Base-by-base conservation (phyloP, 2,888 invertebrate species). In the Tanytarsus gracilentus region DNA sequence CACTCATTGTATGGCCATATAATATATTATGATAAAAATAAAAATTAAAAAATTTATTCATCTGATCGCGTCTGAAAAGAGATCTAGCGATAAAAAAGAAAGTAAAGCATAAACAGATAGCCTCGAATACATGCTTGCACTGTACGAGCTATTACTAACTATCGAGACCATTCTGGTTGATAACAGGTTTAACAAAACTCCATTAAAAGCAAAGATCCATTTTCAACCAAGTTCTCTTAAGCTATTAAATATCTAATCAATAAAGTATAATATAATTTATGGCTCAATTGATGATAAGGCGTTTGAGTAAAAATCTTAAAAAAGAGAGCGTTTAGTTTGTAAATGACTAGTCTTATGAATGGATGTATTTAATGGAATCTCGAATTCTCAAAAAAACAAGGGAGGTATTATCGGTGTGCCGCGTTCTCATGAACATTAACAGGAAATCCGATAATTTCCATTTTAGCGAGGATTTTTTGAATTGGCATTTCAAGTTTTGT, bases 391-490 rank as follows among this genome's bases (percentile, higher is more conserved):
- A n/a, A n/a, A n/a, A n/a, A n/a, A n/a, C n/a, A n/a, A n/a, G n/a
- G n/a, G n/a, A n/a, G n/a, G n/a, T n/a, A n/a, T n/a, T n/a, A n/a
- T n/a, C n/a, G n/a, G n/a, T n/a, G n/a, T n/a, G n/a, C n/a, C n/a
- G n/a, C n/a, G n/a, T n/a, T n/a, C n/a, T 88, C 73, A 64, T 76
- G 74, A 61, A 78, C 75, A 68, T 83, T 80, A 30, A 87, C 78
- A 27, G 85, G 82, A 67, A 95, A 79, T 0, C 96, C 96, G 67
- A 79, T 76, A 63, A 83, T 71, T 76, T 96, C 95, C 82, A 91
- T 88, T 64, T 80, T 77, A 5, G 85, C 80, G 59, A 96, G 71
- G 39, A 84, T 79, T 39, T 78, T 67, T 25, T 86, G 74, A 7
- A 83, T 77, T 62, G 83, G 83, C 82, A 87, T 89, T 78, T 96